Base-by-base conservation (phyloP, 2,113 vertebrate genomes). In the Stomatorhinus ivindoensis region DNA sequence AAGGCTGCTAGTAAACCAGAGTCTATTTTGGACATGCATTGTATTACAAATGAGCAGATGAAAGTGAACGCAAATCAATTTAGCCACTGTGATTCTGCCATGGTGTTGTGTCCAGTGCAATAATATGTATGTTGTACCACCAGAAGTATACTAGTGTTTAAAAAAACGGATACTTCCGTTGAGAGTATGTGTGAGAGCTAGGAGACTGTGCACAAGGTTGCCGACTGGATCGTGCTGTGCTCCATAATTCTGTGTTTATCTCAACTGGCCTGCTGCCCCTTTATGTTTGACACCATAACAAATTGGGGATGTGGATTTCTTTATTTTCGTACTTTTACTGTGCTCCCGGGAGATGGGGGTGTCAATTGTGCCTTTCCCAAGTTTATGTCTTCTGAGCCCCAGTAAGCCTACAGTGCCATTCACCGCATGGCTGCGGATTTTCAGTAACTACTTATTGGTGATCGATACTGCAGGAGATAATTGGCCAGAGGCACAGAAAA, bases 401-500 rank as follows among this genome's bases (percentile, higher is more conserved):
- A 50, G 89, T 31, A 58, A 89, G 82, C 61, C 65, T 88, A 39
- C 50, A 1, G 87, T 91, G 27, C 83, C 82, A 4, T 89, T 91
- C 58, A 39, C 4, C 11, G 89, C 50, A 6, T 91, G 61, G 61
- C 17, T n/a, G 3, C 42, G 21, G 84, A 88, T 87, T 9, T 87
- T 76, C 13, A 61, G 80, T 27, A 90, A 89, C 15, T 82, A 88
- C 5, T n/a, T 90, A 47, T 58, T 87, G 0, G 87, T 85, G 21
- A 89, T 89, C 46, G 27, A 87, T 73, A 50, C 65, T 39, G 80
- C 87, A 51, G 31, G 31, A 61, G 61, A 69, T 15, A 50, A 27
- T 24, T 90, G 90, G 87, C 89, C 89, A 27, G 87, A 90, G n/a
- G 73, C 84, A 21, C 89, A 76, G 27, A 89, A 44, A 53, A 48